Percentiles rank a stretch among this genome's conserved stretches.
Conservation (phyloP, 2,797 vertebrate species). For the Tolypeutes matacus region DNA sequence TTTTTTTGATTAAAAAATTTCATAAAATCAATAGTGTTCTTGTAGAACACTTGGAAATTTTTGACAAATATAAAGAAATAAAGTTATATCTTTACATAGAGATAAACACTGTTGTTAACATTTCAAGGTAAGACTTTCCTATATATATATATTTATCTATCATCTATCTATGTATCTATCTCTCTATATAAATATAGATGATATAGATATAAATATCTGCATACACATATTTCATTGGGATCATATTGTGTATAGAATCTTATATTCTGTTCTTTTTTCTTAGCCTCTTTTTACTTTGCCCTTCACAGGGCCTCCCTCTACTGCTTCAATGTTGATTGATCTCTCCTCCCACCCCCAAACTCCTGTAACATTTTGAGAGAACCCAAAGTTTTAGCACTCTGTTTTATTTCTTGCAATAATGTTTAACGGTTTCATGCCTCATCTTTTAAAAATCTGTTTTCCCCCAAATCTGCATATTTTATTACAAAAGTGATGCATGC, state of each 20-base stretch:
- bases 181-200: background rate
- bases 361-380: background rate
- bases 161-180: background rate
- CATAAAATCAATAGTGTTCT: background rate
- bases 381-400: background rate
- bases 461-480: background rate
- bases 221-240: too few species aligned
- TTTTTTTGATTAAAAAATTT: background rate
- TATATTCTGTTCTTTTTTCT: background rate
- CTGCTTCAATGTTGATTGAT: background rate
- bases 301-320: background rate
- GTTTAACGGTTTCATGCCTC: background rate
- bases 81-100: background rate
- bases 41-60: background rate
- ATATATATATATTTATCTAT: background rate
- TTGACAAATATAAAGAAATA: background rate
- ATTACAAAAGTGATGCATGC: background rate
- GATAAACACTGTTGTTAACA: background rate
- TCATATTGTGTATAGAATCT: background rate
- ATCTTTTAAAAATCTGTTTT: background rate
- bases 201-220: background rate
- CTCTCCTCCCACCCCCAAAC: background rate
- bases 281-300: background rate
- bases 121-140: background rate
- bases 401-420: background rate